Base-by-base conservation (phyloP, 1,140 invertebrate species). In the Chelonus insularis region DNA sequence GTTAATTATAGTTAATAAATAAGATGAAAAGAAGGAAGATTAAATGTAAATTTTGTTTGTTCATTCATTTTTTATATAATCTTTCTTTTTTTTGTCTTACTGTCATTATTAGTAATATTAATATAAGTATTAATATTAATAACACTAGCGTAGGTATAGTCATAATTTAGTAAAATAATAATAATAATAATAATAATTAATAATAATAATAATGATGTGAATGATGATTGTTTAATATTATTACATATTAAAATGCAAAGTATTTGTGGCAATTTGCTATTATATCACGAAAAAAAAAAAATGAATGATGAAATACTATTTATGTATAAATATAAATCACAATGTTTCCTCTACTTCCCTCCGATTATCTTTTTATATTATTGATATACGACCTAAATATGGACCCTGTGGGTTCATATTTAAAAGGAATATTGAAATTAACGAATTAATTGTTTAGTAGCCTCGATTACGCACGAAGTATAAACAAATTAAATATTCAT, bases 211-310 rank as follows among this genome's bases (percentile, higher is more conserved):
- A n/a, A n/a, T n/a, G n/a, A n/a, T n/a, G n/a, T n/a, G n/a, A n/a
- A n/a, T n/a, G n/a, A 3, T 36, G 20, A 32, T 47, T 29, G 23
- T 37, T 59, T 59, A 36, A 14, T 20, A 34, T 50, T 34, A 50
- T 23, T 25, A 51, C n/a, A 32, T 56, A 62, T 68, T 72, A 69
- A 65, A 67, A 66, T 65, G 65, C 60, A 62, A 29, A 60, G 67
- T 68, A 66, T 72, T 76, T 67, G 63, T 60, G 65, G 60, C 65
- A 68, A 72, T 75, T 75, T 70, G 70, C 48, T 76, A 72, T 72
- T 57, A 39, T 75, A 61, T 72, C 72, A 72, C 43, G 60, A 72
- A 41, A 70, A 29, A 56, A 50, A 68, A 69, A 73, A 61, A 41
- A 43, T 11, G 39, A 41, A 23, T 56, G 18, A 43, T 56, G 16